phyloP scores from a whole-genome alignment of 2,888 invertebrate genomes.

The Odontocolon sp. region DNA sequence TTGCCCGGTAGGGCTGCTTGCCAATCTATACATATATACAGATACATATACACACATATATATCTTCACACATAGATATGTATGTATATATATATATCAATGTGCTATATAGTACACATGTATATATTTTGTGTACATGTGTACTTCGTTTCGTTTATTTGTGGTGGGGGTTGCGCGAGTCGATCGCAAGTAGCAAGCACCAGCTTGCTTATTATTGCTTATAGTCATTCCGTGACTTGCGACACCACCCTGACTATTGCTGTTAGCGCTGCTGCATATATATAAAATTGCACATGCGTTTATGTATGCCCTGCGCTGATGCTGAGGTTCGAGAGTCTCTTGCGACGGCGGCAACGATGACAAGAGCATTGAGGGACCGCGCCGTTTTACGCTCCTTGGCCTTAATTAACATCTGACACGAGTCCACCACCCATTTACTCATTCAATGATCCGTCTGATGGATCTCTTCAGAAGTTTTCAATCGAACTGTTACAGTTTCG shows the following conservation, averaged over 20 bases:
- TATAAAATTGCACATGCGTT: neutral
- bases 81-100: neutral
- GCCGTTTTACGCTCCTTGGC: constrained; percentile 77
- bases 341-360: constrained; percentile 3
- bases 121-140: neutral
- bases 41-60: too few relatives aligned
- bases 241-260: constrained; percentile 71
- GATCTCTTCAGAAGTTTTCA: too few relatives aligned
- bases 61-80: neutral
- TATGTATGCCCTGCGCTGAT: neutral
- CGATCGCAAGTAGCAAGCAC: constrained; percentile 43
- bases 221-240: constrained; percentile 72
- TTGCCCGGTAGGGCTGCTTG: too few relatives aligned
- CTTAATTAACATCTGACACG: constrained; percentile 79
- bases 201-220: neutral
- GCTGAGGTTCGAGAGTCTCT: constrained; percentile 6
- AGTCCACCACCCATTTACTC: constrained; percentile 62
- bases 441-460: neutral
- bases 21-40: neutral
- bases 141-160: neutral
- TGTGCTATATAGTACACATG: neutral
- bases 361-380: constrained; percentile 19
- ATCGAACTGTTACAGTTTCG: too few relatives aligned
- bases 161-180: constrained; percentile 39
- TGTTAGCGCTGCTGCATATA: neutral